phyloP scores from a whole-genome alignment of 2,888 invertebrate genomes.

The Acronicta alni region DNA sequence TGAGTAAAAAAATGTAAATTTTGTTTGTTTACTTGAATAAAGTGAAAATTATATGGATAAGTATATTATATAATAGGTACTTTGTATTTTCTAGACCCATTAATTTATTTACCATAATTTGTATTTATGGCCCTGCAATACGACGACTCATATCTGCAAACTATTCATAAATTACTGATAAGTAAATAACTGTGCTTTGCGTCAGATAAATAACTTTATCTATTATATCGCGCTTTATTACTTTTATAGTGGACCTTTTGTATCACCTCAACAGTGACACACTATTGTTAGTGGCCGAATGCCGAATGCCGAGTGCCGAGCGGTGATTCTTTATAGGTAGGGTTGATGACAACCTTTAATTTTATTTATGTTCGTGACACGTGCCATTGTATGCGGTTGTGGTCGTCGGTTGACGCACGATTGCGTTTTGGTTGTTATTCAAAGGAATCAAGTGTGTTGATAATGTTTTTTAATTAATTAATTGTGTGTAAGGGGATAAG shows the following conservation, averaged over 20 bases:
- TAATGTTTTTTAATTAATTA: constrained; percentile 45
- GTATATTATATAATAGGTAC: too few species aligned
- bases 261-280: constrained; percentile 12
- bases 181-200: too few species aligned
- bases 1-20: not conserved
- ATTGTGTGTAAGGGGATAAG: constrained; percentile 32
- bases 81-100: too few species aligned
- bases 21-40: too few species aligned
- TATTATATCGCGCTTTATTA: not conserved
- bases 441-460: constrained; percentile 45
- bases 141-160: too few species aligned
- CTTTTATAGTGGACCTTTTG: constrained; percentile 27
- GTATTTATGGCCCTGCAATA: too few species aligned
- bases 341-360: constrained; percentile 75
- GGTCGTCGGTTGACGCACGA: constrained; percentile 44
- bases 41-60: too few species aligned
- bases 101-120: too few species aligned
- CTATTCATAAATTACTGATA: too few species aligned
- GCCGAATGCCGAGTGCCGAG: constrained; percentile 34
- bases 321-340: constrained; percentile 58
- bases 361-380: constrained; percentile 82
- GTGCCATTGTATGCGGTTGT: constrained; percentile 68
- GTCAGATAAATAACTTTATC: too few species aligned
- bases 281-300: constrained; percentile 55
- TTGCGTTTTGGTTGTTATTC: constrained; percentile 49